phyloP scores from a whole-genome alignment of 1,140 invertebrate genomes.

The Scaptodrosophila lebanonensis region DNA sequence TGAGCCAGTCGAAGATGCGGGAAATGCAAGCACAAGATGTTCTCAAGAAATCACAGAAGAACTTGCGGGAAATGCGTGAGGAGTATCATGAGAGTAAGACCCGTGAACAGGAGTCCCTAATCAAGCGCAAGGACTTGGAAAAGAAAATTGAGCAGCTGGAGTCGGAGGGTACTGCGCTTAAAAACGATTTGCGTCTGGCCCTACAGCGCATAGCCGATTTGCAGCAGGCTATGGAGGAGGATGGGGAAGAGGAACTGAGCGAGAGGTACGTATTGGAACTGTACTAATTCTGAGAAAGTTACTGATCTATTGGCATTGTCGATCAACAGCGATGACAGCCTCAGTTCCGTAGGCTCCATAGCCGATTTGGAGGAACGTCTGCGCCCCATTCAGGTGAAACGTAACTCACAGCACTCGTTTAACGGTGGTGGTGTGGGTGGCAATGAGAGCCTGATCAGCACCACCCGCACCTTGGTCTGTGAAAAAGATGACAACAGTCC shows the following conservation, averaged over 20 bases:
- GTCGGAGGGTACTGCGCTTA: slow-evolving; percentile 81
- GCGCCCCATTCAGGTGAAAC: slow-evolving; percentile 64
- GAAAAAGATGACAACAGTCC: slow-evolving; percentile 76
- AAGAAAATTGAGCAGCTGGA: slow-evolving; percentile 84
- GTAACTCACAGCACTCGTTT: slow-evolving; percentile 57
- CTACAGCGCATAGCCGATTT: slow-evolving; percentile 90
- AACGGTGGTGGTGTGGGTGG: slow-evolving; percentile 35
- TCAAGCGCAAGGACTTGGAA: slow-evolving; percentile 83
- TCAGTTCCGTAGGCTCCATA: slow-evolving; percentile 67
- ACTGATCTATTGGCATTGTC: neutral
- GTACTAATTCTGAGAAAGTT: neutral
- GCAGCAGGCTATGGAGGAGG: slow-evolving; percentile 91
- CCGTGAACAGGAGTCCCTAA: slow-evolving; percentile 84
- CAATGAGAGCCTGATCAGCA: slow-evolving; percentile 33
- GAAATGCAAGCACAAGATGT: slow-evolving; percentile 88
- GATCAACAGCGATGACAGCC: slow-evolving; percentile 60
- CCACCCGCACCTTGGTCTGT: slow-evolving; percentile 63
- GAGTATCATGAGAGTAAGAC: slow-evolving; percentile 82
- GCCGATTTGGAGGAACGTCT: slow-evolving; percentile 70
- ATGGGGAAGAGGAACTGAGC: slow-evolving; percentile 82
- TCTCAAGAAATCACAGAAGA: slow-evolving; percentile 84
- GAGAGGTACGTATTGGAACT: slow-evolving; percentile 79
- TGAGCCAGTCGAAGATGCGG: slow-evolving; percentile 82
- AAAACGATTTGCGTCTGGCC: slow-evolving; percentile 87
- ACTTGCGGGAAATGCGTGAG: slow-evolving; percentile 84